phyloP scores from a whole-genome alignment of 1,140 invertebrate species.

The Bombus difficillimus region DNA sequence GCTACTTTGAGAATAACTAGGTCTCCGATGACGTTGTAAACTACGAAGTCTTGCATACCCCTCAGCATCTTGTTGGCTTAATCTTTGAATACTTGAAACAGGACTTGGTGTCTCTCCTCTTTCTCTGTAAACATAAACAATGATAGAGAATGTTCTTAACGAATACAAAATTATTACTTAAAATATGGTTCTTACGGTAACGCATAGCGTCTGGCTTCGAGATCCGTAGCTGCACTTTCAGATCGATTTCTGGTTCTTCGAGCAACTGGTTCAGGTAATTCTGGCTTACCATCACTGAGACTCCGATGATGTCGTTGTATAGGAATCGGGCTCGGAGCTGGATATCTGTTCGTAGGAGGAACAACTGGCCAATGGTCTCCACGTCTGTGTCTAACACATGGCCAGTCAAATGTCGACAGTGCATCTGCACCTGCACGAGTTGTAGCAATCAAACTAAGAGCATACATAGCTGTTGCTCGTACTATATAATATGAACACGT shows the following conservation, averaged over 20 bases:
- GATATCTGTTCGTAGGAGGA: slow-evolving; percentile 80
- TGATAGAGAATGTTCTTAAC: slow-evolving; percentile 24
- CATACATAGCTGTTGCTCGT: slow-evolving; percentile 94
- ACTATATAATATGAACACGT: slow-evolving; percentile 92
- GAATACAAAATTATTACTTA: slow-evolving; percentile 33
- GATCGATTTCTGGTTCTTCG: slow-evolving; percentile 79
- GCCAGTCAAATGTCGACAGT: slow-evolving; percentile 89
- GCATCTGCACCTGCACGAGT: slow-evolving; percentile 91
- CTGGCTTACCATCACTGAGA: slow-evolving; percentile 80
- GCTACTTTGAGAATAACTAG: slow-evolving; percentile 81
- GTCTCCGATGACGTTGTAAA: slow-evolving; percentile 87
- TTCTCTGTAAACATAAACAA: slow-evolving; percentile 80
- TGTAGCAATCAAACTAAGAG: slow-evolving; percentile 91
- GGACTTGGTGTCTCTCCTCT: slow-evolving; percentile 90
- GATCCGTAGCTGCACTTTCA: slow-evolving; percentile 80
- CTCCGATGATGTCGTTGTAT: slow-evolving; percentile 79
- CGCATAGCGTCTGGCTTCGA: slow-evolving; percentile 73
- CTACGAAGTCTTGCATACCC: slow-evolving; percentile 92
- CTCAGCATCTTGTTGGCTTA: slow-evolving; percentile 89
- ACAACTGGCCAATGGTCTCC: slow-evolving; percentile 92
- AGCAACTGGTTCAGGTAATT: slow-evolving; percentile 73
- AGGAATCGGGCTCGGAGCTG: slow-evolving; percentile 77
- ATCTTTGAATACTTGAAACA: slow-evolving; percentile 90
- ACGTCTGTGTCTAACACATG: slow-evolving; percentile 90
- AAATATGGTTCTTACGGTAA: slow-evolving; percentile 69